Evolutionary conservation across 2,797 vertebrate genomes (phyloP).

Genomic region (Manis pentadactyla): DNA sequence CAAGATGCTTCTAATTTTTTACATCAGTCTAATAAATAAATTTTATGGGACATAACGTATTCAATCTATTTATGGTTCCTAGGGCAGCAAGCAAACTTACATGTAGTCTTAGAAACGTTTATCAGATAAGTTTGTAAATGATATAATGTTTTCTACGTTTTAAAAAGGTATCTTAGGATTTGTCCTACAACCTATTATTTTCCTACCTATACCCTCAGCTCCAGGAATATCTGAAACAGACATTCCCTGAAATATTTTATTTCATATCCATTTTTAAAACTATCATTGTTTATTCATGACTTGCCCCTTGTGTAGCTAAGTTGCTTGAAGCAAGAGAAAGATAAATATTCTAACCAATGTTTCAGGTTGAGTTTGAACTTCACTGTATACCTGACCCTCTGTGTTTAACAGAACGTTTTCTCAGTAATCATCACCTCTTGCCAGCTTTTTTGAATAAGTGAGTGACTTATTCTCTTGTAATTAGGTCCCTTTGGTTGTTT

Average conservation of each 20-base stretch:
- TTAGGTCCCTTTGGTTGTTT: constrained; percentile 34
- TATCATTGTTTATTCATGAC: constrained; percentile 8
- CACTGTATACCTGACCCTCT: not conserved
- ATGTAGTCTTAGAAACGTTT: not conserved
- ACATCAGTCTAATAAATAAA: not conserved
- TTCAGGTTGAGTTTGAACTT: constrained; percentile 39
- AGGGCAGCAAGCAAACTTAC: constrained; percentile 11
- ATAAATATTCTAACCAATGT: not conserved
- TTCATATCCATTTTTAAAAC: constrained; percentile 29
- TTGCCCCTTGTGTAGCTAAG: not conserved
- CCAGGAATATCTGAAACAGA: not conserved
- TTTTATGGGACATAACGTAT: not conserved
- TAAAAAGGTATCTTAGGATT: not conserved
- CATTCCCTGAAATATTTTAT: constrained; percentile 39
- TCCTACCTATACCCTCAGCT: not conserved
- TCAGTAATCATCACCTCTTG: not conserved
- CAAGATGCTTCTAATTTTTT: not conserved
- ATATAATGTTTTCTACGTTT: constrained; percentile 36
- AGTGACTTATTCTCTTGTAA: constrained; percentile 33
- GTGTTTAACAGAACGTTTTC: not conserved
- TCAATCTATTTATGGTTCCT: not conserved
- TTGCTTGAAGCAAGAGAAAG: constrained; percentile 11
- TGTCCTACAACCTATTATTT: not conserved
- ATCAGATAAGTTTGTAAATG: not conserved
- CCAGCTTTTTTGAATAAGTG: constrained; percentile 21